Conservation (phyloP, 2,113 vertebrate species). For the Labrus mixtus region DNA sequence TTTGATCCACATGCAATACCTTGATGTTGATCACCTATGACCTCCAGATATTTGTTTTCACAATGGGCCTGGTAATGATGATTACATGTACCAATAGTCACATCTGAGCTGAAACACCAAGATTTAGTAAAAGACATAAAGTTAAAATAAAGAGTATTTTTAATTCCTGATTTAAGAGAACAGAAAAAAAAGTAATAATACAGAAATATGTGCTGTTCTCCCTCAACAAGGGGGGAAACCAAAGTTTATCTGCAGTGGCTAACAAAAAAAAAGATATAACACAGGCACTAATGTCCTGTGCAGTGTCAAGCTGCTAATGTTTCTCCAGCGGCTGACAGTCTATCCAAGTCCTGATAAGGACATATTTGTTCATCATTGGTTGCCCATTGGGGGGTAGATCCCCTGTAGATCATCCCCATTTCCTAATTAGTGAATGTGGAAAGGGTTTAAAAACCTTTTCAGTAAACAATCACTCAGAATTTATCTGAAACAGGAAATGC, state of each 20-base stretch:
- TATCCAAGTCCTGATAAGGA: conserved; percentile 70
- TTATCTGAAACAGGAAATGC: conserved; percentile 77
- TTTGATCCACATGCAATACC: not conserved
- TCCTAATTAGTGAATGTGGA: conserved; percentile 63
- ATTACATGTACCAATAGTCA: too few relatives aligned
- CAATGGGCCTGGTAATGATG: too few relatives aligned
- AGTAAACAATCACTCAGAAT: conserved; percentile 74
- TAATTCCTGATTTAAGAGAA: not conserved
- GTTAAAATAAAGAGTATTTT: too few relatives aligned
- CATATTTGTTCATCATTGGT: conserved; percentile 65
- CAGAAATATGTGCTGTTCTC: conserved; percentile 26
- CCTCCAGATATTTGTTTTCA: not conserved
- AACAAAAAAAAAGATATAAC: conserved; percentile 56
- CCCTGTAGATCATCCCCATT: conserved; percentile 53
- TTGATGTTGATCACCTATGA: not conserved
- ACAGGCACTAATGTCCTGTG: conserved; percentile 37
- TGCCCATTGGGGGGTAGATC: conserved; percentile 61
- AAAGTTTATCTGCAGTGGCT: conserved; percentile 49
- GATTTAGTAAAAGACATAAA: too few relatives aligned
- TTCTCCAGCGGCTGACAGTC: conserved; percentile 50
- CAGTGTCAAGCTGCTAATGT: conserved; percentile 52
- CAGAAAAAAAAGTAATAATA: conserved; percentile 5
- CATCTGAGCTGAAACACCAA: too few relatives aligned
- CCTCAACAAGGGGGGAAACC: conserved; percentile 13
- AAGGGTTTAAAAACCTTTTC: conserved; percentile 51